Percentiles rank a stretch among this genome's conserved stretches.
Conservation (phyloP, 1,140 invertebrate genomes). For the Notospermus geniculatus region DNA sequence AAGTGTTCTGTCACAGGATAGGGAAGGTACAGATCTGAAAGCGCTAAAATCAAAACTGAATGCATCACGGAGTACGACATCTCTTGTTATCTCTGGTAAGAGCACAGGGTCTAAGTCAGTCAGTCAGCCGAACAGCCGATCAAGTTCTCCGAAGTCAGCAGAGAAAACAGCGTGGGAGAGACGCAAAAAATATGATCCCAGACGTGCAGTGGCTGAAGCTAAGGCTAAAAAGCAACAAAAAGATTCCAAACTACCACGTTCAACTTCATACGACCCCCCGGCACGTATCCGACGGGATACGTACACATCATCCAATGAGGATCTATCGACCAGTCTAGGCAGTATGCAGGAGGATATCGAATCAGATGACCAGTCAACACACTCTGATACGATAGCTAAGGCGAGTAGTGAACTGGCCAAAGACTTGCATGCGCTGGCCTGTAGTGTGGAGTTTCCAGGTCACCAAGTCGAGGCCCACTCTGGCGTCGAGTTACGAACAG, state of each 20-base stretch:
- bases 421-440: constrained; percentile 2
- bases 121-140: constrained; percentile 32
- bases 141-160: constrained; percentile 51
- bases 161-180: constrained; percentile 91
- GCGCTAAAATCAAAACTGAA: constrained; percentile 30
- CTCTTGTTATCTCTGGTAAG: constrained; percentile 36
- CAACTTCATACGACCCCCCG: constrained; percentile 1
- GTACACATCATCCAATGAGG: constrained; percentile 5
- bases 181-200: constrained; percentile 84
- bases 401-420: constrained; percentile 5
- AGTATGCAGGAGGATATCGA: constrained; percentile 4
- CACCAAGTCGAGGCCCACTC: no score
- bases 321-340: neutral
- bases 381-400: constrained; percentile 3
- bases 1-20: neutral
- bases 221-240: constrained; percentile 27
- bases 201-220: constrained; percentile 76
- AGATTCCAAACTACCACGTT: neutral
- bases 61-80: constrained; percentile 20
- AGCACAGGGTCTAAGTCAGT: constrained; percentile 24
- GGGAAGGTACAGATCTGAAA: constrained; percentile 24
- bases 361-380: neutral
- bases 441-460: neutral
- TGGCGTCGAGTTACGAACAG: no score
- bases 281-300: neutral